A percentile compares a stretch with the other conserved stretches of the same genome.
phyloP scores from a whole-genome alignment of 2,888 invertebrate species.

The Synergus gifuensis region DNA sequence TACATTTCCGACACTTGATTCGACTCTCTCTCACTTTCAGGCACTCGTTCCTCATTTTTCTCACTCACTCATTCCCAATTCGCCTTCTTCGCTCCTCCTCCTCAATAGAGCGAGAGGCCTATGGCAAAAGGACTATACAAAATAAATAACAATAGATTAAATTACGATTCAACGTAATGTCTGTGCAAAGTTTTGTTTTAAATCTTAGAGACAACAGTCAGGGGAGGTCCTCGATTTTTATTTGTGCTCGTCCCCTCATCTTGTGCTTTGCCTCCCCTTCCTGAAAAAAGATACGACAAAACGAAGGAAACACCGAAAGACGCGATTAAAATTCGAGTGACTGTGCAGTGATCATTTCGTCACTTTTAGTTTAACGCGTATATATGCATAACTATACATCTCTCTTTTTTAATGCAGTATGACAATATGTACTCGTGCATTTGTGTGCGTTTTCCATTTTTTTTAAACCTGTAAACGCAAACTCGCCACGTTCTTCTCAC shows the following conservation, averaged over 20 bases:
- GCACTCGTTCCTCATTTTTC: conserved; percentile 50
- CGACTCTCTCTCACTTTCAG: conserved; percentile 47
- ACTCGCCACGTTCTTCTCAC: background rate
- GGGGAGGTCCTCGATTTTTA: background rate
- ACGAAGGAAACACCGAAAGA: conserved; percentile 52
- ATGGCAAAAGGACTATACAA: conserved; percentile 67
- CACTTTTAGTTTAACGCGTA: conserved; percentile 30
- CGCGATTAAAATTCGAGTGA: conserved; percentile 44
- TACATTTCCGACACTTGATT: conserved; percentile 52
- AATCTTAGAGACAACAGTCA: background rate
- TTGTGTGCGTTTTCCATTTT: background rate
- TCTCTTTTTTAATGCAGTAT: conserved; percentile 8
- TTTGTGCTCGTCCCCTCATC: conserved; percentile 9
- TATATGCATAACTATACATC: conserved; percentile 16
- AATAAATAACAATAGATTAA: conserved; percentile 66
- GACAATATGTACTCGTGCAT: background rate
- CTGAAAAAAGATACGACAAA: conserved; percentile 37
- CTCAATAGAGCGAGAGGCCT: conserved; percentile 20
- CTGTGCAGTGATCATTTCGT: conserved; percentile 2
- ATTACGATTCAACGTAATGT: conserved; percentile 53
- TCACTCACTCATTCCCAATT: conserved; percentile 55
- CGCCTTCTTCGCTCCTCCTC: conserved; percentile 30
- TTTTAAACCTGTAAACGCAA: background rate
- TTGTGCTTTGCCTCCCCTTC: conserved; percentile 7
- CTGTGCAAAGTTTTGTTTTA: conserved; percentile 36